Conservation (phyloP, 2,797 vertebrate genomes). For the Myripristis jacobus region DNA sequence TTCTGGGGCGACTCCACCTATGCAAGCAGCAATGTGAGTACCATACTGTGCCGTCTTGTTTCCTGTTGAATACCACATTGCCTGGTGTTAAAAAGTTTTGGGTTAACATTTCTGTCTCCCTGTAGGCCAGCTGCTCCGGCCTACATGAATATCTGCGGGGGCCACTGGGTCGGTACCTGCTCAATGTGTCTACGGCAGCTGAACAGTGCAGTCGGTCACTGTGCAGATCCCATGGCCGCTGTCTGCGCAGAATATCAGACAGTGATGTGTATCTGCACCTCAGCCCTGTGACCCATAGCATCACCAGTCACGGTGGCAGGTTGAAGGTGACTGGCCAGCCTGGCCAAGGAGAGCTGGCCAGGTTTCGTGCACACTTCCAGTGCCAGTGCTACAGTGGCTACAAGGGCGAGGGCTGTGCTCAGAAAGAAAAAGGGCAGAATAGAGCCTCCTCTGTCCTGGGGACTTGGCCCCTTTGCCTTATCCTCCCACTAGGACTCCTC, state of each 20-base stretch:
- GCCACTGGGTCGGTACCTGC: conserved; percentile 83
- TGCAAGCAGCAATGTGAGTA: conserved; percentile 85
- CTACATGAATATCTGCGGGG: conserved; percentile 80
- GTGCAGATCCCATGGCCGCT: conserved; percentile 83
- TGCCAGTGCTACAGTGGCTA: conserved; percentile 89
- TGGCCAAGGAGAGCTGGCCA: conserved; percentile 63
- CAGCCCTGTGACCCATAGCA: conserved; percentile 75
- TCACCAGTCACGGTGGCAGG: conserved; percentile 64
- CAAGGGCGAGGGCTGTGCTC: conserved; percentile 78
- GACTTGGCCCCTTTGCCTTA: conserved; percentile 69
- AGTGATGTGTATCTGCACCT: conserved; percentile 84
- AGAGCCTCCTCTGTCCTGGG: conserved; percentile 68
- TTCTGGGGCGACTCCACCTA: conserved; percentile 93
- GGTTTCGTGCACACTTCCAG: conserved; percentile 78
- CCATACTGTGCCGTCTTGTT: conserved; percentile 8
- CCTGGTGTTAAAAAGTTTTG: neutral
- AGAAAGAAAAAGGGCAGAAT: conserved; percentile 68
- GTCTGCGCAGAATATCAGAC: conserved; percentile 76
- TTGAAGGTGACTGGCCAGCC: conserved; percentile 74
- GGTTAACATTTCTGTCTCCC: conserved; percentile 7
- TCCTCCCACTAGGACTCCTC: conserved; percentile 76
- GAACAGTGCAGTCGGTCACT: conserved; percentile 81
- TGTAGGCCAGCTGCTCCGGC: conserved; percentile 78
- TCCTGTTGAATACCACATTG: neutral
- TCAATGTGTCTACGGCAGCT: conserved; percentile 85